phyloP scores from a whole-genome alignment of 2,113 vertebrate species.

The Zapornia atra region DNA sequence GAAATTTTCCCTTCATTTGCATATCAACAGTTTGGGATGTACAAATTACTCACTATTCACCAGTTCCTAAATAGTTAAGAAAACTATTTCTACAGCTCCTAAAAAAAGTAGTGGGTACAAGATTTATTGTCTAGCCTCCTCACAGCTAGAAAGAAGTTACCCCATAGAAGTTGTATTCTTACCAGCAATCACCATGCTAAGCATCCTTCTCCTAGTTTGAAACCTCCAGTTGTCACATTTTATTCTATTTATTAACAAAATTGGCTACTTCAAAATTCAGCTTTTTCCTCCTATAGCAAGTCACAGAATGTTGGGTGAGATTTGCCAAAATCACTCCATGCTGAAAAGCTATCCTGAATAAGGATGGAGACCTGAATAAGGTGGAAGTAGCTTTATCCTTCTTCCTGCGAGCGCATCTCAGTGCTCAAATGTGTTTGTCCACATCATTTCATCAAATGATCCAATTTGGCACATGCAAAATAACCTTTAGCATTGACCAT shows the following conservation, averaged over 20 bases:
- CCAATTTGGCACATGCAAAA: background rate
- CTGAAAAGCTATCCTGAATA: background rate
- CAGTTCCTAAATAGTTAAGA: background rate
- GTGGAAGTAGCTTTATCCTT: background rate
- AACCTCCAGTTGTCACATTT: background rate
- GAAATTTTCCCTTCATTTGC: background rate
- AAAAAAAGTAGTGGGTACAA: background rate
- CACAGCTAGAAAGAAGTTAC: background rate
- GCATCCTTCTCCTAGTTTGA: background rate
- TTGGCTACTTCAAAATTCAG: background rate
- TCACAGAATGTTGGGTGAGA: background rate
- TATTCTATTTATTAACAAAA: background rate
- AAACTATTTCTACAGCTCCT: background rate
- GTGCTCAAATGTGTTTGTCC: background rate
- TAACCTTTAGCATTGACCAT: background rate
- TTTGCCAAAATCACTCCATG: background rate
- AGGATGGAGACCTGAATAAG: background rate
- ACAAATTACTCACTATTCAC: background rate
- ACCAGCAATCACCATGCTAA: background rate
- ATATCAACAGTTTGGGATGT: background rate
- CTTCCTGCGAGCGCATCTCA: background rate
- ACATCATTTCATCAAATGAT: background rate
- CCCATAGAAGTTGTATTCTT: fast-evolving
- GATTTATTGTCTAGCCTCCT: background rate
- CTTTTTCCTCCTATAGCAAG: background rate